Evolutionary conservation across 2,888 invertebrate genomes (phyloP), one percentile per base, ranked within the genome.

Genomic region (Phania funesta): DNA sequence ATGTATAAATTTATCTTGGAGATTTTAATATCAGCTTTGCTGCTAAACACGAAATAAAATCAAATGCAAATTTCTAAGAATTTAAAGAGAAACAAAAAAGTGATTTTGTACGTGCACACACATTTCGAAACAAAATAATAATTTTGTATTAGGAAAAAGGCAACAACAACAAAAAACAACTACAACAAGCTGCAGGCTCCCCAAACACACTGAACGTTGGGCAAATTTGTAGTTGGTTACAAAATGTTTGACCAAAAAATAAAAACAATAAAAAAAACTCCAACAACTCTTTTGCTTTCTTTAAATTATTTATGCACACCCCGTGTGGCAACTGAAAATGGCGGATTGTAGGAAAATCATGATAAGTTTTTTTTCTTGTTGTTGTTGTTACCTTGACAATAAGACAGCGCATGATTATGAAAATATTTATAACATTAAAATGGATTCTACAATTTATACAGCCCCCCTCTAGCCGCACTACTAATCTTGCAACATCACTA

Each of bases 401-500:
- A 62, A 54, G 11, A 77, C 65, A 54, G 81, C 81, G 77, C 82
- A 82, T 82, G 82, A 82, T 78, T 78, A 68, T 78, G 64, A 64
- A 50, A 70, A 58, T 50, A 22, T 67, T 58, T 41, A 58, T 38
- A 56, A 54, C 20, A 38, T 52, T 41, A 60, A 75, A 65, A 77
- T 68, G 44, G 52, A 44, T 50, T n/a, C 38, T 52, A 73, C 38
- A 58, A 32, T 60, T 38, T 13, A 2, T 38, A 9, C 18, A 38
- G n/a, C 29, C 26, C 24, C 65, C 58, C 56, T 38, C 20, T 41
- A 48, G 1, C 13, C 13, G 1, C 26, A 62, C 6, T 26, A 24
- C 0, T 48, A 38, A 18, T 24, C 41, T 20, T 44, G 35, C 65
- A 62, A 64, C 65, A 58, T 48, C 26, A 6, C 26, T 35, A 26